Conservation (phyloP, 2,113 vertebrate genomes). For the Loxodonta africana region DNA sequence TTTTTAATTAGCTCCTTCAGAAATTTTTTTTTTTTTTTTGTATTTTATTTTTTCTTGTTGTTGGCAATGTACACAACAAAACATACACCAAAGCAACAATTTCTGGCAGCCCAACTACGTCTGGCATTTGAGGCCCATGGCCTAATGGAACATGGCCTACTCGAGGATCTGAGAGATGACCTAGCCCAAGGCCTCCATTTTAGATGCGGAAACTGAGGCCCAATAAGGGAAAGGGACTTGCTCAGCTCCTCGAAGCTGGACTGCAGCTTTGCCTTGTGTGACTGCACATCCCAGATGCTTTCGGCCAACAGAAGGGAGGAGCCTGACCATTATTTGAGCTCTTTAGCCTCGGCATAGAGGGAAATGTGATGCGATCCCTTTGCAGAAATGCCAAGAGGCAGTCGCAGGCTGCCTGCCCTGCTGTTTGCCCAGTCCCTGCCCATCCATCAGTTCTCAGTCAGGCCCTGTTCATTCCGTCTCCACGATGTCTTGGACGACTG, state of each 20-base stretch:
- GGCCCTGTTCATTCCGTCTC: not conserved
- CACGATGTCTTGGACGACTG: not conserved
- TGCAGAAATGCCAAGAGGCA: not conserved
- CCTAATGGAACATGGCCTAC: not conserved
- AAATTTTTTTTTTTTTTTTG: not conserved
- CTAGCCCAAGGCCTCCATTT: not conserved
- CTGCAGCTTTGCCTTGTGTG: not conserved
- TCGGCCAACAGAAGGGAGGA: not conserved
- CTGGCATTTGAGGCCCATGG: not conserved
- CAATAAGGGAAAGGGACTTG: too few relatives aligned
- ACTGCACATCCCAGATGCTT: not conserved
- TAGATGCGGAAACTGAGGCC: slow-evolving; percentile 8
- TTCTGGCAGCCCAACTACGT: not conserved
- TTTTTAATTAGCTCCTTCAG: not conserved
- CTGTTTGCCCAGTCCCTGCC: not conserved
- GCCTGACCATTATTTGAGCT: not conserved
- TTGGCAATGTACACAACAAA: not conserved
- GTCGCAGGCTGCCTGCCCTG: not conserved
- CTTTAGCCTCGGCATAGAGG: not conserved
- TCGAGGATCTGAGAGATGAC: not conserved
- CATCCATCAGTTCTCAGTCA: not conserved
- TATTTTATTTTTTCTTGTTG: not conserved
- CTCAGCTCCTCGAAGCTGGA: not conserved
- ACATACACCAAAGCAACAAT: not conserved
- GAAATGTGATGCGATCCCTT: not conserved